A percentile compares a stretch with the other conserved stretches of the same genome.
Conservation (phyloP, 1,140 invertebrate genomes). For the Orchestia grillus region DNA sequence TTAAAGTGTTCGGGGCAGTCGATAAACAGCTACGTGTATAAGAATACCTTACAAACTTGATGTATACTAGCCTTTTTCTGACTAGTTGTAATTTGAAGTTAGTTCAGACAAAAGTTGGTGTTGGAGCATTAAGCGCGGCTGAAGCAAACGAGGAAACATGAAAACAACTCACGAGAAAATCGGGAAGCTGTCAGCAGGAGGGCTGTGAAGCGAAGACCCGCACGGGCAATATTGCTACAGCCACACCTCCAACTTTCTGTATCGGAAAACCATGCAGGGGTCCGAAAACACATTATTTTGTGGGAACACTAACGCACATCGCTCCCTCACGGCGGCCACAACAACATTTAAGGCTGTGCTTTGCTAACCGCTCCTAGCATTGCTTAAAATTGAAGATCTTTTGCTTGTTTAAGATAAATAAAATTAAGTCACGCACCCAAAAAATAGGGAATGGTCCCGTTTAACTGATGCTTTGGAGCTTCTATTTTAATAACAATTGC, state of each 20-base stretch:
- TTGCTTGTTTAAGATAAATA: background rate
- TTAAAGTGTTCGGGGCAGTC: background rate
- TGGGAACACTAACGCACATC: background rate
- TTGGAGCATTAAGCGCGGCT: background rate
- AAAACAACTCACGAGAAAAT: background rate
- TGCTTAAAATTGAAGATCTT: background rate
- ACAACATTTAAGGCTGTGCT: background rate
- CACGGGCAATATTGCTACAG: background rate
- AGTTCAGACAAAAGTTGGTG: background rate
- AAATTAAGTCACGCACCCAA: background rate
- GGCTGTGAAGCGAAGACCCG: background rate
- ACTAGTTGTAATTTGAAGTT: background rate
- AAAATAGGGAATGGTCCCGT: too few relatives aligned
- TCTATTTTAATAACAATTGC: too few relatives aligned
- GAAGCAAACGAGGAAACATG: background rate
- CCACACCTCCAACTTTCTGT: background rate
- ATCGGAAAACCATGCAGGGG: slow-evolving; percentile 49
- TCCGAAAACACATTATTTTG: slow-evolving; percentile 30
- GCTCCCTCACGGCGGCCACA: background rate
- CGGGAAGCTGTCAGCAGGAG: background rate
- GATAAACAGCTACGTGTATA: background rate
- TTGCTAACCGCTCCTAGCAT: background rate
- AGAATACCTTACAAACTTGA: background rate
- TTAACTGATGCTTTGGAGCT: too few relatives aligned
- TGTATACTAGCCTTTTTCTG: background rate